Conservation (phyloP, 2,113 vertebrate genomes). For the Megalops atlanticus region DNA sequence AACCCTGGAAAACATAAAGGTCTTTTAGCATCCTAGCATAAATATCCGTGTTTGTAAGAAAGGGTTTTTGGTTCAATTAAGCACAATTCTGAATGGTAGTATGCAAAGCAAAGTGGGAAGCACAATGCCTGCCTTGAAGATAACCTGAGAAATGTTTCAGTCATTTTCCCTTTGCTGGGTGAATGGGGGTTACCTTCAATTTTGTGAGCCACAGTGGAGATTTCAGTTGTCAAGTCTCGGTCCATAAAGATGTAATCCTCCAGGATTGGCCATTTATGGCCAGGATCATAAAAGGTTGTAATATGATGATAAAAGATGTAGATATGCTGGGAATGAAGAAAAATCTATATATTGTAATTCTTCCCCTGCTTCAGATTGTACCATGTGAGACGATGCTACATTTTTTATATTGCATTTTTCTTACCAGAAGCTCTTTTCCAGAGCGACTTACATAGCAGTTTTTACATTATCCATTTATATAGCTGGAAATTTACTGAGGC, state of each 20-base stretch:
- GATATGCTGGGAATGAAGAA: neutral
- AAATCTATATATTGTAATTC: neutral
- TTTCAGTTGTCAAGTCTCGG: neutral
- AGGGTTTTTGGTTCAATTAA: conserved; percentile 2
- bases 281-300: neutral
- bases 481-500: neutral
- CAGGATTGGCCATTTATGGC: neutral
- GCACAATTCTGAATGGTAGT: conserved; percentile 10
- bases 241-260: neutral
- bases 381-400: neutral
- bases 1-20: neutral
- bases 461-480: too few relatives aligned
- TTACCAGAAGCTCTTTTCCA: too few relatives aligned
- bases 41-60: neutral
- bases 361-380: conserved; percentile 36
- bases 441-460: too few relatives aligned
- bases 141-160: neutral
- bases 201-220: too few relatives aligned
- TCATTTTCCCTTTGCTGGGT: neutral
- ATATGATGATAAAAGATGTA: too few relatives aligned
- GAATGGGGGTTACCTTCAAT: too few relatives aligned
- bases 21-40: conserved; percentile 8
- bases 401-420: too few relatives aligned
- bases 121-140: neutral
- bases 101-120: neutral